Base-by-base conservation (phyloP, 2,113 vertebrate species). In the Antechinus stuartii region DNA sequence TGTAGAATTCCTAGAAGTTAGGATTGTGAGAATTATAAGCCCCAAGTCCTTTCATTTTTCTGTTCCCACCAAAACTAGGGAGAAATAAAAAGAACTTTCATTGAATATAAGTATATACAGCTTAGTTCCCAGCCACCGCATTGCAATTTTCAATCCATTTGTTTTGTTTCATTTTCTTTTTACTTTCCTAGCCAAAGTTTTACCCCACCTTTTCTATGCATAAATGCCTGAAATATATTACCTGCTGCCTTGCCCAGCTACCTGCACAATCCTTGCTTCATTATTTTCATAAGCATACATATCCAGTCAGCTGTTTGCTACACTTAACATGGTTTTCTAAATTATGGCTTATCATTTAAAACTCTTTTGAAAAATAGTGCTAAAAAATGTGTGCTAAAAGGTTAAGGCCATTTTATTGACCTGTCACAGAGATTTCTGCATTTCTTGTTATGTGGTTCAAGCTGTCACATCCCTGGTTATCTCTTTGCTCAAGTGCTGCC, bases 401-500 rank as follows among this genome's bases (percentile, higher is more conserved):
- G 49, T 91, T 89, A 91, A 96, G 25, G 9, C 53, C 54, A 23
- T 92, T 96, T 97, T 94, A 93, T 53, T 95, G 90, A 30, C 42
- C 49, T 92, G 25, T 96, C 89, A 50, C 55, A 35, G 90, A 93
- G 27, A 93, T 94, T 12, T 54, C 46, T 96, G 5, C 94, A 94
- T 90, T 93, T 55, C n/a, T 92, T 0, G 25, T 90, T 25, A 0
- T 89, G 50, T 94, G 54, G n/a, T 22, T 96, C 92, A 52, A 27
- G 8, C 25, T 7, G 55, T 95, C 14, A 54, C 23, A 10, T 91
- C 7, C 84, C 56, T 91, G 61, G 6, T 92, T 97, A 68, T 42
- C 26, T 93, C 52, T 89, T 26, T 8, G 26, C 52, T 92, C 35
- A 76, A 14, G 4, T 24, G 2, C 16, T 94, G 0, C 19, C 94